These are phyloP conservation scores for Margaritifera margaritifera DNA, from an alignment of 2,888 invertebrate species.

Conservation along the genomic window DNA sequence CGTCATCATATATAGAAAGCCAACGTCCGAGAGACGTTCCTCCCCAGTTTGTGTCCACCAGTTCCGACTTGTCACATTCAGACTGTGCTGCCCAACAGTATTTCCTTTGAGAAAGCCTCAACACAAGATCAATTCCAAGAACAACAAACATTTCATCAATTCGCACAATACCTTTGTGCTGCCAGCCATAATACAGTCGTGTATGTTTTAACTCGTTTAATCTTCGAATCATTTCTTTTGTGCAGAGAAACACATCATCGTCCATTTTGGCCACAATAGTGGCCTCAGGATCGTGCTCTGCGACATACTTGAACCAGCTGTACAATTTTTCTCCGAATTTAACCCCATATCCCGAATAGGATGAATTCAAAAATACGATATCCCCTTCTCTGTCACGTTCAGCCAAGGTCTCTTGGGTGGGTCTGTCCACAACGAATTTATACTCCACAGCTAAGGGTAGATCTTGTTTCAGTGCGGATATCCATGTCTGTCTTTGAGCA, in stretches of 20 bases:
- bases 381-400: constrained; percentile 7
- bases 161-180: neutral
- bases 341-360: neutral
- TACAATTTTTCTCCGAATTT: constrained; percentile 13
- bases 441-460: constrained; percentile 5
- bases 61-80: neutral
- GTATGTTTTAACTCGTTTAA: constrained; percentile 4
- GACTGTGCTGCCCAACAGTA: neutral
- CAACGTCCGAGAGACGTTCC: constrained; percentile 3
- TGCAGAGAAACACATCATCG: constrained; percentile 14
- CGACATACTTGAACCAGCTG: constrained; percentile 6
- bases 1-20: constrained; percentile 10
- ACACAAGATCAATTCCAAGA: constrained; percentile 9
- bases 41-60: neutral
- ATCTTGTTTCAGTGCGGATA: neutral
- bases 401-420: neutral
- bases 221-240: constrained; percentile 3
- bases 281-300: constrained; percentile 6
- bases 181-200: constrained; percentile 12
- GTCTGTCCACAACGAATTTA: constrained; percentile 11
- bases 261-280: constrained; percentile 4
- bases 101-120: constrained; percentile 3
- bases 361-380: constrained; percentile 8
- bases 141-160: constrained; percentile 19
- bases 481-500: constrained; percentile 6